Evolutionary conservation across 2,797 vertebrate genomes (phyloP), one percentile per base, ranked within the genome.

Genomic region (Enteromius treurensis): DNA sequence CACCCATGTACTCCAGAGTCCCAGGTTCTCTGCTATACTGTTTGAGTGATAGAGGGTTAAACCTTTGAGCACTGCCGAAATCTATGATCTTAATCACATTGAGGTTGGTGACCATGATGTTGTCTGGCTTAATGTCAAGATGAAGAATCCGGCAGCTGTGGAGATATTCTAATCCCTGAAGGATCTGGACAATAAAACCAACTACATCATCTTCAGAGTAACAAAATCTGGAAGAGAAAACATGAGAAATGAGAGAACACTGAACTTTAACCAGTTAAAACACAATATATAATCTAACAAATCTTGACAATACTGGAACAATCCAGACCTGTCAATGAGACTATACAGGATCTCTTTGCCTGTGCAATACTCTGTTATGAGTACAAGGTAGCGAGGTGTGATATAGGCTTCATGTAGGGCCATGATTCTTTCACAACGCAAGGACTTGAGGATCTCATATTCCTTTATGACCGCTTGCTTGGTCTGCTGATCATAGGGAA

Each of bases 191-290:
- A 87, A 98, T 79, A 13, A 97, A 98, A 37, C 92, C 92, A 71
- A 94, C 97, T 88, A 98, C 96, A 0, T 99, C 98, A 0, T 99
- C 98, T 91, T 99, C 98, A 0, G 98, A 98, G 88, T 98, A 99
- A 69, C 97, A 96, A 89, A 98, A 98, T 92, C 98, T 99, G 37
- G 15, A 81, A 40, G 19, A 49, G n/a, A 60, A 26, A 60, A 29
- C 51, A 23, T 37, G 21, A 49, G 34, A 71, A 19, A 23, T 81
- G 23, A 76, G 4, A 82, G n/a, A 34, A 23, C 17, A 79, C 17
- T 23, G 23, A 0, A 62, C 64, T 26, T 77, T 68, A 23, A 78
- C 23, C 8, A 29, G 4, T 58, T 26, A 42, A 60, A 58, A 76
- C 14, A n/a, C 19, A 55, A 37, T 26, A 17, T 15, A 65, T 23